phyloP scores from a whole-genome alignment of 2,797 vertebrate species.

The Synanceia verrucosa region DNA sequence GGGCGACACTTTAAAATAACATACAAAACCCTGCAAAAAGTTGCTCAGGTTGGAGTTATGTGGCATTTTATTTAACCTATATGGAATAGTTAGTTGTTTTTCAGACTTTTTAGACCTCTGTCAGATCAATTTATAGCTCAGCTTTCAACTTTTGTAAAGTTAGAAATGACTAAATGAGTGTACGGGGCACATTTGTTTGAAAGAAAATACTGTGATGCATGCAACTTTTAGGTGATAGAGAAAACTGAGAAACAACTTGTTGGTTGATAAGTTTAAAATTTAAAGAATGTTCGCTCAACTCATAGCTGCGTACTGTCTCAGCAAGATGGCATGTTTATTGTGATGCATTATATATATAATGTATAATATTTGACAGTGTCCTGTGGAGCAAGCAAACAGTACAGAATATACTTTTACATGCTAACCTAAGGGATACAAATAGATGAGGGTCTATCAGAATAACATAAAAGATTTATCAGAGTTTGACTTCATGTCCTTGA shows the following conservation, averaged over 20 bases:
- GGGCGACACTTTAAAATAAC: background rate
- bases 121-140: background rate
- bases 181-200: background rate
- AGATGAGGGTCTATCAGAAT: background rate
- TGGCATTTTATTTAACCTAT: background rate
- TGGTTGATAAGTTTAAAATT: too few relatives aligned
- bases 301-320: background rate
- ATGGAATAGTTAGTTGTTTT: too few relatives aligned
- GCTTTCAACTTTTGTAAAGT: background rate
- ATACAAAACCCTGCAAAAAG: background rate
- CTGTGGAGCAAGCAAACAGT: background rate
- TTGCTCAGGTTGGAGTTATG: background rate
- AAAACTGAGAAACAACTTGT: background rate
- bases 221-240: background rate
- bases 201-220: background rate
- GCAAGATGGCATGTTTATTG: background rate
- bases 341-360: background rate
- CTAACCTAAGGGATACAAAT: background rate
- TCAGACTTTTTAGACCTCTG: too few relatives aligned
- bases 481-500: background rate
- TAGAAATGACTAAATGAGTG: background rate
- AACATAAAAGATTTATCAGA: background rate
- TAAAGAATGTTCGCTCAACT: background rate
- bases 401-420: background rate
- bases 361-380: background rate